Evolutionary conservation across 2,888 invertebrate genomes (phyloP), one percentile per base, ranked within the genome.

Genomic region (Charanyca ferruginea): DNA sequence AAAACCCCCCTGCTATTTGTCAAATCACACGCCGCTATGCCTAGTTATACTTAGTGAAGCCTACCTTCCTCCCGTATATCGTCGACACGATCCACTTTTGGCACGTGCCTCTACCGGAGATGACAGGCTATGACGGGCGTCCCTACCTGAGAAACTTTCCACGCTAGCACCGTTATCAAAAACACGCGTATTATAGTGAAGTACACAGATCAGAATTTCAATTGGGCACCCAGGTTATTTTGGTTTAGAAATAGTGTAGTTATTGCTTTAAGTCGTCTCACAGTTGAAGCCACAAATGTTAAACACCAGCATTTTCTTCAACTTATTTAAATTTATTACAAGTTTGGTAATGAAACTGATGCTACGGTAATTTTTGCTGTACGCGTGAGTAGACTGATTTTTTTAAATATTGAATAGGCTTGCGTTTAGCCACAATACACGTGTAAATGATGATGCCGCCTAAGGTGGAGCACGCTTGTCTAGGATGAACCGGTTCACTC

Each of bases 91-190:
- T 62, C 63, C 48, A 18, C 23, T 73, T 57, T 73, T 38, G 47
- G 35, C 74, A 71, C 59, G 49, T 54, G 66, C 68, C 52, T 9
- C 32, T 35, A 32, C 75, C 72, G 72, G 72, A 72, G 72, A 72
- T 72, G 75, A 72, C 72, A 75, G 52, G 75, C 66, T 65, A 42
- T 74, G 59, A 59, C 38, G 52, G 42, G 35, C 18, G 35, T 9
- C 22, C 28, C 28, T 18, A 49, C 28, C 20, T 48, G 28, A 23
- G 11, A 52, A 74, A 67, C 54, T 52, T 52, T 38, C 45, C 66
- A 55, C 64, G 53, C 35, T 59, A 69, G 28, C 35, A 42, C 28
- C 18, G 66, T 18, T 65, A 57, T 57, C 48, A 62, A 58, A 35
- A 23, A 6, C 47, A 66, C 23, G 66, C 48, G 70, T 57, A 57